These are phyloP conservation scores for Trachelus iudaicus DNA, from an alignment of 2,888 invertebrate species.

Conservation along the genomic window DNA sequence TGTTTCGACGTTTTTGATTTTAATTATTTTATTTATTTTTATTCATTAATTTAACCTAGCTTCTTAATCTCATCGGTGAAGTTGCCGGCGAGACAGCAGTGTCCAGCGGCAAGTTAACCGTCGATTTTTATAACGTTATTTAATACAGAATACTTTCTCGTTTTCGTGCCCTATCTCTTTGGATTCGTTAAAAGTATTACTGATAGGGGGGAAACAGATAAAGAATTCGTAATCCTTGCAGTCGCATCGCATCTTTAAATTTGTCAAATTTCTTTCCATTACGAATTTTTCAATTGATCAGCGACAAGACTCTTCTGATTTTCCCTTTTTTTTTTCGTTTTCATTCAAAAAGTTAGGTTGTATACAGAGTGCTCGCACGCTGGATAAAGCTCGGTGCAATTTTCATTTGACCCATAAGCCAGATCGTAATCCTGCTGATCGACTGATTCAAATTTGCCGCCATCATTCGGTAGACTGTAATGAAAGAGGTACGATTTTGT, in stretches of 20 bases:
- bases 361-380: conserved; percentile 64
- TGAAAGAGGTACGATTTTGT: not conserved
- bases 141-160: not conserved
- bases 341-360: conserved; percentile 30
- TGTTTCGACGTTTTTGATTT: not conserved
- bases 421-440: conserved; percentile 63
- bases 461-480: conserved; percentile 53
- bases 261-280: not conserved
- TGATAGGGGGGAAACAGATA: not conserved
- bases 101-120: not conserved
- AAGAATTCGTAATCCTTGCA: not conserved
- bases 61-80: not conserved
- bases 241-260: not conserved
- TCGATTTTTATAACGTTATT: not conserved
- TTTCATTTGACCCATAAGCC: conserved; percentile 61
- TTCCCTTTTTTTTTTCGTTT: not conserved
- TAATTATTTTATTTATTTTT: not conserved
- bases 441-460: conserved; percentile 48
- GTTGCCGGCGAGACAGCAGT: not conserved
- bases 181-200: not conserved
- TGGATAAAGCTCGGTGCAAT: conserved; percentile 67
- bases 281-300: not conserved
- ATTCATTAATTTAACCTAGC: not conserved
- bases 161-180: not conserved
- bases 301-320: not conserved